These are phyloP conservation scores for Altica lythri DNA, from an alignment of 2,888 invertebrate genomes.

Conservation along the genomic window DNA sequence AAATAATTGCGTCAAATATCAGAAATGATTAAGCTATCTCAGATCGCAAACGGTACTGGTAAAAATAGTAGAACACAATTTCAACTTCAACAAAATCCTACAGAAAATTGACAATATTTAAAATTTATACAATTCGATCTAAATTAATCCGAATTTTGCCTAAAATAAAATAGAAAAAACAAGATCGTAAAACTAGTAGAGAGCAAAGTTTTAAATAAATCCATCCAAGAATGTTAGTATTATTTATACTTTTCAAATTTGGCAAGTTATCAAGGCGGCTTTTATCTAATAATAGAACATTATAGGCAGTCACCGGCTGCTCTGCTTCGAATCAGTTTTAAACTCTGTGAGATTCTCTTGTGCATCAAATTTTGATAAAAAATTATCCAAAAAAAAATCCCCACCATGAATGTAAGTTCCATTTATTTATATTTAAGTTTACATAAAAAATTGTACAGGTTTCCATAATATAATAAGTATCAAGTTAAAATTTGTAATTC, in stretches of 20 bases:
- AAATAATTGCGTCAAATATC: too few species aligned
- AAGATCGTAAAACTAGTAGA: conserved; percentile 10
- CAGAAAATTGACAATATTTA: too few species aligned
- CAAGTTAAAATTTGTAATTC: too few species aligned
- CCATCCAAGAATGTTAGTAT: conserved; percentile 36
- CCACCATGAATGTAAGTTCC: conserved; percentile 46
- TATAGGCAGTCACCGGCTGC: conserved; percentile 41
- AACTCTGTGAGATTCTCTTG: conserved; percentile 44
- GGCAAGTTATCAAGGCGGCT: conserved; percentile 51
- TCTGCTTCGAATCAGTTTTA: conserved; percentile 41
- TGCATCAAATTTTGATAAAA: conserved; percentile 40
- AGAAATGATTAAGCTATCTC: too few species aligned
- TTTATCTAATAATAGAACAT: conserved; percentile 50
- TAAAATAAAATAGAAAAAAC: too few species aligned
- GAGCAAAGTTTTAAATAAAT: conserved; percentile 12
- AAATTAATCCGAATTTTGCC: too few species aligned
- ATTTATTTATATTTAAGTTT: conserved; percentile 22
- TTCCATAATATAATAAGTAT: too few species aligned
- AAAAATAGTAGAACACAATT: too few species aligned
- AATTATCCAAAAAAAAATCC: conserved; percentile 34
- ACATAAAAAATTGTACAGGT: too few species aligned
- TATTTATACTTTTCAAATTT: conserved; percentile 47
- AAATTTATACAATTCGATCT: too few species aligned
- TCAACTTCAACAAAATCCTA: too few species aligned
- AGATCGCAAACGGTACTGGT: too few species aligned